A percentile compares a stretch with the other conserved stretches of the same genome.
These are phyloP conservation scores for Antheraea yamamai DNA, from an alignment of 2,888 invertebrate genomes.

Conservation along the genomic window DNA sequence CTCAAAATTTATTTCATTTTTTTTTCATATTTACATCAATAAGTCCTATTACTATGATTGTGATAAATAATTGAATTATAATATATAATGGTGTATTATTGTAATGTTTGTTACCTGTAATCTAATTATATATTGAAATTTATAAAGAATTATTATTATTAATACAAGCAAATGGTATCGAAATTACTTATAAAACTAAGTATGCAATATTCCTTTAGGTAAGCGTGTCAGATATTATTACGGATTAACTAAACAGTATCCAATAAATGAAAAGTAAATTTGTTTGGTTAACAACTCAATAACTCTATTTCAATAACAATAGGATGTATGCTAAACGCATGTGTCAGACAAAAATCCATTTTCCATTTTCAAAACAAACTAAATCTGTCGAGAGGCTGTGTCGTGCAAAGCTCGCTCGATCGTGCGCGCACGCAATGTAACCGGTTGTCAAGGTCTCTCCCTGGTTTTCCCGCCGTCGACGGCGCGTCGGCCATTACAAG, in stretches of 20 bases:
- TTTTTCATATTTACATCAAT: not conserved
- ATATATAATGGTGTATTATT: not conserved
- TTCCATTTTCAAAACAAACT: constrained; percentile 17
- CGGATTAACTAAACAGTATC: not conserved
- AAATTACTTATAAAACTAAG: not conserved
- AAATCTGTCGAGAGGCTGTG: constrained; percentile 20
- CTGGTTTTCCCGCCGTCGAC: constrained; percentile 65
- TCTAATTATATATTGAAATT: not conserved
- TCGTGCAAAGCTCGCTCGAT: constrained; percentile 19
- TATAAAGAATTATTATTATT: not conserved
- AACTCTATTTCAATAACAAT: not conserved
- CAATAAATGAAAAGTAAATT: not conserved
- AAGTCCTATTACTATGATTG: not conserved
- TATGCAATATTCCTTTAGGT: not conserved
- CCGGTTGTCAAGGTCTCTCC: constrained; percentile 75
- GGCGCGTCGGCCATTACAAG: constrained; percentile 44
- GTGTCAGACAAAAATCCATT: constrained; percentile 4
- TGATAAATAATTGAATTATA: not conserved
- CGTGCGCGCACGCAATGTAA: constrained; percentile 52
- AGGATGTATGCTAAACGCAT: not conserved
- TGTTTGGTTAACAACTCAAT: not conserved
- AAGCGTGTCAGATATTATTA: not conserved
- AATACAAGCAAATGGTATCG: not conserved
- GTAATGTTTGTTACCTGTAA: not conserved
- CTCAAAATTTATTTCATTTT: not conserved